These are phyloP conservation scores for Ctenosaura bakeri DNA, from an alignment of 2,797 vertebrate genomes.

Conservation along the genomic window DNA sequence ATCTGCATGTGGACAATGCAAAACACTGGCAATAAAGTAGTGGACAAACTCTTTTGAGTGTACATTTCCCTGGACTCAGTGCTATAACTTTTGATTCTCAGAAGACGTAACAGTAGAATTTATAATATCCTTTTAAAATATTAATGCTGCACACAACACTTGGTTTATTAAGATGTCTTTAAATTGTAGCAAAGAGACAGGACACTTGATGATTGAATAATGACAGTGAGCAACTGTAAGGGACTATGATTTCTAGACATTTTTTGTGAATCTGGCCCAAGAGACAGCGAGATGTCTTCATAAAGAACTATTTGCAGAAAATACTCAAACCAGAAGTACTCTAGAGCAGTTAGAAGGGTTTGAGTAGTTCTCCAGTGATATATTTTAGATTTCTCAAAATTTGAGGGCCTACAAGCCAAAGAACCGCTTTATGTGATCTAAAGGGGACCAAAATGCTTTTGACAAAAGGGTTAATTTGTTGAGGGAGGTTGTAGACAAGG, in stretches of 20 bases:
- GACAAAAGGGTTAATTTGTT: too few species aligned
- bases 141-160: background rate
- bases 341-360: too few species aligned
- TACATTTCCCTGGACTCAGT: background rate
- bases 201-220: background rate
- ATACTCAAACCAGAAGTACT: background rate
- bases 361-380: background rate
- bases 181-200: background rate
- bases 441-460: background rate
- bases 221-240: background rate
- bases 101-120: background rate
- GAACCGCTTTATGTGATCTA: background rate
- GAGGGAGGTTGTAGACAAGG: too few species aligned
- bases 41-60: background rate
- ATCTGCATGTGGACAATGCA: background rate
- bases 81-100: background rate
- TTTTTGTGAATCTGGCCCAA: background rate
- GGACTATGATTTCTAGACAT: background rate
- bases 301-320: background rate
- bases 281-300: too few species aligned
- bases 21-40: background rate
- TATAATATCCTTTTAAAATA: background rate
- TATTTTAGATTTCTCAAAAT: background rate
- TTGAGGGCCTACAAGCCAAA: background rate
- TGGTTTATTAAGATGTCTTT: background rate